Evolutionary conservation across 2,797 vertebrate species (phyloP).

Genomic region (Artibeus jamaicensis): DNA sequence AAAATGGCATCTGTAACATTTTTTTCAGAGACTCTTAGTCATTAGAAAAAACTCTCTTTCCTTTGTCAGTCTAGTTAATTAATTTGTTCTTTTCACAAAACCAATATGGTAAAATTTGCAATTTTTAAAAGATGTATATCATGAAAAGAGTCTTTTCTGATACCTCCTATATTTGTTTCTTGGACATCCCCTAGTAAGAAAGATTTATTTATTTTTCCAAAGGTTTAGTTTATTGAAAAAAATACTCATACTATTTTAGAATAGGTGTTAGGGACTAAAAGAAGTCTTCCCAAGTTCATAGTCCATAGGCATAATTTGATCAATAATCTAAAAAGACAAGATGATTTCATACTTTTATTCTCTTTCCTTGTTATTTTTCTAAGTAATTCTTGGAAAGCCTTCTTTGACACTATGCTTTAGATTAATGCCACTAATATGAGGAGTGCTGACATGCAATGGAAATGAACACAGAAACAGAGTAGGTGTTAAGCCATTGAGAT

Average conservation of each 20-base stretch:
- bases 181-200: neutral
- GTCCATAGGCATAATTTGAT: neutral
- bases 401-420: neutral
- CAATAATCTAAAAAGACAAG: neutral
- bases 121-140: neutral
- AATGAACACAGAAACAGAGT: neutral
- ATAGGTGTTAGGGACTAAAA: neutral
- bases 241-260: neutral
- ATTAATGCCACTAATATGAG: neutral
- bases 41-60: neutral
- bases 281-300: neutral
- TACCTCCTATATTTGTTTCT: neutral
- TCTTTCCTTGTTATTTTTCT: neutral
- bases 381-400: neutral
- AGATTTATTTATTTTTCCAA: neutral
- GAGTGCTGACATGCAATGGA: neutral
- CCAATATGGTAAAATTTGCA: neutral
- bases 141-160: neutral
- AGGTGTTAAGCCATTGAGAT: neutral
- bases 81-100: neutral
- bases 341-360: neutral
- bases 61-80: neutral
- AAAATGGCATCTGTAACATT: neutral
- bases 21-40: neutral
- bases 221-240: neutral